Evolutionary conservation across 1,140 invertebrate genomes (phyloP).

Genomic region (Pteromalus puparum): DNA sequence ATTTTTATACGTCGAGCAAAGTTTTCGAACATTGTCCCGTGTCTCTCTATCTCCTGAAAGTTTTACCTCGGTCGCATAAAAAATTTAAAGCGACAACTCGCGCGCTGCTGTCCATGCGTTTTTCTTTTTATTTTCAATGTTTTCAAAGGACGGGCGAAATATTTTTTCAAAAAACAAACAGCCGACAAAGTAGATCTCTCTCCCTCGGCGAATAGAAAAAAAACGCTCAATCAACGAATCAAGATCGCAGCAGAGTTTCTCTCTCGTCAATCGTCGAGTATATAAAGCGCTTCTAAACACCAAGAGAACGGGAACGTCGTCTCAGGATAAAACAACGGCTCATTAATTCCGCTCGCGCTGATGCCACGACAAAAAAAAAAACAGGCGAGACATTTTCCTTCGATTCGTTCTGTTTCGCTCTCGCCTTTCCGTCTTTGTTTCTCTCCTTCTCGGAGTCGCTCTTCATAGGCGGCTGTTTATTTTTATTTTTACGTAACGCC

Average conservation of each 20-base stretch:
- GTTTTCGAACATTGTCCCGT: too few relatives aligned
- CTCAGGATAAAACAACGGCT: conserved; percentile 18
- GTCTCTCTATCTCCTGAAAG: neutral
- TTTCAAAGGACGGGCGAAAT: too few relatives aligned
- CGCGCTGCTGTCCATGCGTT: neutral
- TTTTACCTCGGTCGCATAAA: neutral
- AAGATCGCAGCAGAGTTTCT: conserved; percentile 24
- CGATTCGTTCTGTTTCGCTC: conserved; percentile 36
- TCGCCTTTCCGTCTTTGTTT: neutral
- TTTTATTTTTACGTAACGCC: conserved; percentile 45
- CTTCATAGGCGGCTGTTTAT: conserved; percentile 28
- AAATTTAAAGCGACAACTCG: neutral
- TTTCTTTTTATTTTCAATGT: neutral
- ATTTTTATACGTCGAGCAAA: neutral
- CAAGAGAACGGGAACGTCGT: conserved; percentile 1
- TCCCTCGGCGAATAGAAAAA: neutral
- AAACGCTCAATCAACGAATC: neutral
- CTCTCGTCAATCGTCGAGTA: neutral
- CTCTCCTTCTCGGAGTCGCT: neutral
- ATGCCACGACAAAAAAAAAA: conserved; percentile 43
- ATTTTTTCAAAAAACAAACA: neutral
- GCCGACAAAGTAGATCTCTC: neutral
- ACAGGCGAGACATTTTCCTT: conserved; percentile 33
- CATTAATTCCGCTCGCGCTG: conserved; percentile 40
- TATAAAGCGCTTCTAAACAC: neutral